phyloP scores from a whole-genome alignment of 2,113 vertebrate genomes.

The Paradoxurus hermaphroditus region DNA sequence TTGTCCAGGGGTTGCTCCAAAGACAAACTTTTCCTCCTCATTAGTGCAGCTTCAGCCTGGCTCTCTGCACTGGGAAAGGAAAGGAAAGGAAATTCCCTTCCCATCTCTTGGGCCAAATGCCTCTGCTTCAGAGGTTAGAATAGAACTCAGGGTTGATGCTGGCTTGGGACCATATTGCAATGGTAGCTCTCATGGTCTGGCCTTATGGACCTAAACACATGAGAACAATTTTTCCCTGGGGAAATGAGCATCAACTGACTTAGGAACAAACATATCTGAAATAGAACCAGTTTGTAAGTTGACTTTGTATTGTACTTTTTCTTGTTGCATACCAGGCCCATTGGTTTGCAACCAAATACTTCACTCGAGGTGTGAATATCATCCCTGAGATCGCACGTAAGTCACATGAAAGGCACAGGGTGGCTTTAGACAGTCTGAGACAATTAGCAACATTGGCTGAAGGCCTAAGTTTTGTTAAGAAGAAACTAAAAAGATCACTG shows the following conservation, averaged over 20 bases:
- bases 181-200: slow-evolving; percentile 27
- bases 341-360: background rate
- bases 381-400: background rate
- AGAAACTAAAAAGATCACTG: background rate
- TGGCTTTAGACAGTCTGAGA: background rate
- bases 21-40: background rate
- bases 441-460: background rate
- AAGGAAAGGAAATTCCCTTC: background rate
- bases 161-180: background rate
- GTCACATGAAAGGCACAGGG: background rate
- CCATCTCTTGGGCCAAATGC: background rate
- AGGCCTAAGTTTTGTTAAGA: background rate
- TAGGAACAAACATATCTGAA: background rate
- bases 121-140: background rate
- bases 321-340: background rate
- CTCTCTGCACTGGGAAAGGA: background rate
- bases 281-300: background rate
- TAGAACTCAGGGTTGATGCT: background rate
- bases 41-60: background rate
- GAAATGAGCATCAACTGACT: background rate
- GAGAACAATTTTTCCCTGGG: slow-evolving; percentile 19
- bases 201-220: background rate
- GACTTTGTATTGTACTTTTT: background rate
- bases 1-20: background rate
- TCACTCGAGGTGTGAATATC: background rate